Percentiles rank a stretch among this genome's conserved stretches.
phyloP scores from a whole-genome alignment of 2,113 vertebrate genomes.

The human (Homo sapiens) region DNA sequence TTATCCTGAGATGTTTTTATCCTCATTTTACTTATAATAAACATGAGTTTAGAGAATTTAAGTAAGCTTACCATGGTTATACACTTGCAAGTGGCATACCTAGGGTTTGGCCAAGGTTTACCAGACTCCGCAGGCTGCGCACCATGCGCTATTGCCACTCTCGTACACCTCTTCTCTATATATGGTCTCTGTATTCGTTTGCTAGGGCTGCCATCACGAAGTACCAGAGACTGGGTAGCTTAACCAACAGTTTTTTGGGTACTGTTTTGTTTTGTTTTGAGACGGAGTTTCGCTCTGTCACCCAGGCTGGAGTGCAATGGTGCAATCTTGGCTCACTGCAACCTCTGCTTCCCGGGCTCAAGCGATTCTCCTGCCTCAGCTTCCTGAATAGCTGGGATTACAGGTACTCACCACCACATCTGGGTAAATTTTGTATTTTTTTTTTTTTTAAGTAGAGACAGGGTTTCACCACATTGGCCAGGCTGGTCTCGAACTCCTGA shows the following conservation, averaged over 20 bases:
- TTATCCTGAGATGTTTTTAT: not conserved
- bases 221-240: not conserved
- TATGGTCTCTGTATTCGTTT: not conserved
- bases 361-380: no score
- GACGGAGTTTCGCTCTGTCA: no score
- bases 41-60: not conserved
- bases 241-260: not conserved
- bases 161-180: not conserved
- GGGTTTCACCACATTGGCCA: no score
- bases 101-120: not conserved
- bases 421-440: no score
- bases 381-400: no score
- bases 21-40: not conserved
- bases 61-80: not conserved
- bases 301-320: no score
- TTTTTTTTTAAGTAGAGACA: no score
- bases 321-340: no score
- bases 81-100: not conserved
- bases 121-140: not conserved
- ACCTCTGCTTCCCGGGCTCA: no score
- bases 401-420: no score
- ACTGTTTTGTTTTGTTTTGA: no score
- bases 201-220: not conserved
- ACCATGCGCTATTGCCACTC: fast-evolving
- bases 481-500: no score